Percentiles rank a stretch among this genome's conserved stretches.
These are phyloP conservation scores for Petroica traversi DNA, from an alignment of 2,113 vertebrate genomes.

Conservation along the genomic window DNA sequence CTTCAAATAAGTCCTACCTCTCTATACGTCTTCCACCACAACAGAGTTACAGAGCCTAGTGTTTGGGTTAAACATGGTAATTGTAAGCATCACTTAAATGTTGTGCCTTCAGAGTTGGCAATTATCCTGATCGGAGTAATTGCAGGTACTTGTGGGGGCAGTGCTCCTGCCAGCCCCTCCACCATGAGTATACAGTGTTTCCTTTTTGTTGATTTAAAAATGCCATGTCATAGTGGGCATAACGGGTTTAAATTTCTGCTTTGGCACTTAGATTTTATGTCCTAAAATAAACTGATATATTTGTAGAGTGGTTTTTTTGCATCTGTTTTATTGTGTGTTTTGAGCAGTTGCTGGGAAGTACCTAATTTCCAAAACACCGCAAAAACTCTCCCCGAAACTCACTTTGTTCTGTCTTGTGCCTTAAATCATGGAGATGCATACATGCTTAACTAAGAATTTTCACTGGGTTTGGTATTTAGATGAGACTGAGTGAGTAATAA, in stretches of 20 bases:
- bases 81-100: background rate
- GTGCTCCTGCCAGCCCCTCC: background rate
- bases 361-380: background rate
- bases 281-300: background rate
- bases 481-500: slow-evolving; percentile 13
- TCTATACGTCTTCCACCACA: background rate
- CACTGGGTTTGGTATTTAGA: slow-evolving; percentile 4
- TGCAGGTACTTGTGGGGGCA: background rate
- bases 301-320: background rate
- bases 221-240: background rate
- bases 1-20: background rate
- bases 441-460: background rate
- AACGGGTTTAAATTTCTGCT: background rate
- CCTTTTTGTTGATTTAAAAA: background rate
- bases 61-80: background rate
- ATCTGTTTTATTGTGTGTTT: background rate
- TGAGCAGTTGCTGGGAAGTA: background rate
- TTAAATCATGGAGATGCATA: background rate
- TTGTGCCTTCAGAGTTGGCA: background rate
- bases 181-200: fast-evolving
- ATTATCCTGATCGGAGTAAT: background rate
- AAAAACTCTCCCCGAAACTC: background rate
- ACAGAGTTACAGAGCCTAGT: background rate
- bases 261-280: background rate
- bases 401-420: background rate